Base-by-base conservation (phyloP, 1,140 invertebrate genomes). In the Drosophila nannoptera region DNA sequence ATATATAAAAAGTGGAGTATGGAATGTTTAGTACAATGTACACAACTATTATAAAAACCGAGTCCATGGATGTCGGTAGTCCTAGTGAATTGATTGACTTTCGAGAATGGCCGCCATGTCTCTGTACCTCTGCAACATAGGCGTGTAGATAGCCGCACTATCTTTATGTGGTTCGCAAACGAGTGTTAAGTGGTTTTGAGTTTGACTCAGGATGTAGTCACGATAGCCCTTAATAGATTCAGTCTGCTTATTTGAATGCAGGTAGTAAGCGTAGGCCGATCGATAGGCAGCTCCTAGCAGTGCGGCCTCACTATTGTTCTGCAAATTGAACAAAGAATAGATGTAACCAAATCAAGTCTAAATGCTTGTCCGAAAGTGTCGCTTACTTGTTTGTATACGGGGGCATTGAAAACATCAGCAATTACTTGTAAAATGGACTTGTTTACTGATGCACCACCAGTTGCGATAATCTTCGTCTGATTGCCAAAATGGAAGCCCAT, bases 401-500 rank as follows among this genome's bases (percentile, higher is more conserved):
- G 94, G 8, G 94, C 92, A 90, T 98, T 96, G 87, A 99, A 99
- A 1, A 98, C 94, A 90, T 98, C 97, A 0, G 96, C 90, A 35
- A 98, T 91, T 16, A 98, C 95, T 93, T 98, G 96, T 22, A 98
- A 90, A 65, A 98, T 92, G 1, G 93, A 90, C 88, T 92, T 93
- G 89, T 98, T 99, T 4, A 91, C 90, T 0, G 97, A 97, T 1
- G 96, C 97, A 52, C 97, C 97, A 33, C 97, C 97, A 4, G 97
- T 99, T 7, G 96, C 97, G 69, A 98, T 90, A 58, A 99, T 89
- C 70, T 88, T 81, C 1, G 88, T 88, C 29, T 89, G 50, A 4
- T 32, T 72, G 0, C 87, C 82, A 73, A 49, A 96, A 91, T 46
- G 90, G 88, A 90, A 96, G 11, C 96, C 97, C 87, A 97, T 93